These are phyloP conservation scores for Listrodromus nycthemerus DNA, from an alignment of 2,888 invertebrate genomes.

Conservation along the genomic window DNA sequence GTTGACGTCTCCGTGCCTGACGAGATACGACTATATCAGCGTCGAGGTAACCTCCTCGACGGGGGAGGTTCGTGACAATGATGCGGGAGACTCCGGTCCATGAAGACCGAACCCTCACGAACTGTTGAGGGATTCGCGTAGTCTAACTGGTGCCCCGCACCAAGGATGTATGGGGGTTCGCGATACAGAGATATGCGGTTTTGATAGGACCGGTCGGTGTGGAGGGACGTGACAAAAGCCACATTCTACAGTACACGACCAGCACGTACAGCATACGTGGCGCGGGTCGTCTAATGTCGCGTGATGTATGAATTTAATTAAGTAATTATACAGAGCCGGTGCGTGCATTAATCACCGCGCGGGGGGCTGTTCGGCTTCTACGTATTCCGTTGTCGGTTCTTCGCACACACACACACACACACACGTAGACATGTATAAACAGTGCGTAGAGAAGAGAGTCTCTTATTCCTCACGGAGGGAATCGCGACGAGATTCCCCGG, in stretches of 20 bases:
- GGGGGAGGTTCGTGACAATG: constrained; percentile 38
- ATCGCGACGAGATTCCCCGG: constrained; percentile 32
- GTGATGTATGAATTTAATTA: constrained; percentile 81
- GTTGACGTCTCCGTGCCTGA: constrained; percentile 8
- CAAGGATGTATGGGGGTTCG: neutral
- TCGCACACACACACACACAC: neutral
- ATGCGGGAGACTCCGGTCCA: constrained; percentile 39
- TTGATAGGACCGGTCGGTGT: constrained; percentile 68
- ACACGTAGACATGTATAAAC: neutral
- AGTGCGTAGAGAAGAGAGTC: constrained; percentile 4
- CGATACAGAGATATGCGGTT: constrained; percentile 65
- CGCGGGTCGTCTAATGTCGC: constrained; percentile 72
- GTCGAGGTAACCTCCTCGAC: constrained; percentile 9
- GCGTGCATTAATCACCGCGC: constrained; percentile 74
- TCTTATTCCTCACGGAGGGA: constrained; percentile 26
- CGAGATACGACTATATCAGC: constrained; percentile 15
- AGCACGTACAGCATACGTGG: constrained; percentile 31
- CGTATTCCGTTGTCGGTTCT: neutral
- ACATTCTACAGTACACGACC: constrained; percentile 50
- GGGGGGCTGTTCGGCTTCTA: neutral
- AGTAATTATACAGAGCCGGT: constrained; percentile 75
- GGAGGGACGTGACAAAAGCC: constrained; percentile 70
- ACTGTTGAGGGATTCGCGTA: constrained; percentile 35
- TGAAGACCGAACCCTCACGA: constrained; percentile 15
- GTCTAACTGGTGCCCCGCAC: neutral